Evolutionary conservation across 2,888 invertebrate species (phyloP).

Genomic region (Formica aserva): DNA sequence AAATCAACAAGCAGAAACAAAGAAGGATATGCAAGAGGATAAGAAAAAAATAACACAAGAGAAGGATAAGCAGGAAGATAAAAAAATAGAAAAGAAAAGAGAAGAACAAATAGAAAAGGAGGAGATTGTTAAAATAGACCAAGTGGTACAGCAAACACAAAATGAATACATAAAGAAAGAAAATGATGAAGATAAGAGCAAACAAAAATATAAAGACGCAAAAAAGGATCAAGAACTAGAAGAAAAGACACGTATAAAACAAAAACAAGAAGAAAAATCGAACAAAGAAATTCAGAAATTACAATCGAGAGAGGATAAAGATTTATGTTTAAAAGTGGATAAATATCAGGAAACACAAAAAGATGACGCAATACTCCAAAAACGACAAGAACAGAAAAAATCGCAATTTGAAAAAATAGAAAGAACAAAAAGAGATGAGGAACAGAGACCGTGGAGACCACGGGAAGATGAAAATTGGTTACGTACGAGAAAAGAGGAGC

Average conservation of each 20-base stretch:
- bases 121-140: constrained; percentile 56
- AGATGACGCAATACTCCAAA: constrained; percentile 21
- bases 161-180: constrained; percentile 53
- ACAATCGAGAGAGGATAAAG: constrained; percentile 47
- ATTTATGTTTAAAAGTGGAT: background rate
- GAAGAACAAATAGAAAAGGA: constrained; percentile 26
- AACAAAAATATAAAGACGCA: constrained; percentile 65
- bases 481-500: constrained; percentile 78
- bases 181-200: constrained; percentile 58
- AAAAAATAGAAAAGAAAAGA: constrained; percentile 37
- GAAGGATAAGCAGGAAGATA: constrained; percentile 40
- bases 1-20: constrained; percentile 49
- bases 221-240: constrained; percentile 57
- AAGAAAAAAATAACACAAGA: constrained; percentile 45
- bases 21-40: constrained; percentile 44
- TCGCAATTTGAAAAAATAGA: background rate
- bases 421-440: background rate
- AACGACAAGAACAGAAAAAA: background rate
- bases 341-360: constrained; percentile 26
- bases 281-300: constrained; percentile 67
- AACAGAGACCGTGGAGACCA: constrained; percentile 42
- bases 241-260: constrained; percentile 60
- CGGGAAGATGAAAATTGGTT: constrained; percentile 65
- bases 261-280: constrained; percentile 75
- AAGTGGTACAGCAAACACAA: constrained; percentile 35